These are phyloP conservation scores for Loris lydekkerianus DNA, from an alignment of 2,797 vertebrate species.

Conservation along the genomic window DNA sequence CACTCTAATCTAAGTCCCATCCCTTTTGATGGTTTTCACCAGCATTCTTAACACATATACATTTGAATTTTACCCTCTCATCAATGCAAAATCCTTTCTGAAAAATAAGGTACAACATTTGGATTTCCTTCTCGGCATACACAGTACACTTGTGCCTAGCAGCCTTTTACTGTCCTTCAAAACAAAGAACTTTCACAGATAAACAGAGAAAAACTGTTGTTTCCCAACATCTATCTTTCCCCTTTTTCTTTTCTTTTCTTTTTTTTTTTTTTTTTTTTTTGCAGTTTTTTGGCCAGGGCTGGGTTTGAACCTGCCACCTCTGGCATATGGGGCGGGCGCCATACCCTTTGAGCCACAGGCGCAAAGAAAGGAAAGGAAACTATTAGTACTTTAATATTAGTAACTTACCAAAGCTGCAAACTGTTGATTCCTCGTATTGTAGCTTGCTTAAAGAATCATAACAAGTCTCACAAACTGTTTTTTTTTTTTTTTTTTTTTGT, in stretches of 20 bases:
- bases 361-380: background rate
- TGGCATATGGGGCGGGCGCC: no score
- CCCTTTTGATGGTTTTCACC: slow-evolving; percentile 25
- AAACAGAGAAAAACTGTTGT: slow-evolving; percentile 33
- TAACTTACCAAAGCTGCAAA: slow-evolving; percentile 9
- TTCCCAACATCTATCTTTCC: background rate
- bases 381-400: slow-evolving; percentile 30
- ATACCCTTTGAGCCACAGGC: no score
- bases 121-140: background rate
- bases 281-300: no score
- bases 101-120: background rate
- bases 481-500: background rate
- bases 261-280: no score
- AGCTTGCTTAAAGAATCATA: slow-evolving; percentile 54
- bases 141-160: background rate
- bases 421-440: background rate
- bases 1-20: background rate
- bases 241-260: background rate
- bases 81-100: slow-evolving; percentile 11
- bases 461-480: background rate
- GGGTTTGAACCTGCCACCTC: no score
- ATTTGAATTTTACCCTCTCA: slow-evolving; percentile 23
- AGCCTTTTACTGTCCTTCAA: background rate
- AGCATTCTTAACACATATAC: slow-evolving; percentile 1
- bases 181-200: slow-evolving; percentile 16